phyloP scores from a whole-genome alignment of 2,797 vertebrate species.

The Siniperca undulata region DNA sequence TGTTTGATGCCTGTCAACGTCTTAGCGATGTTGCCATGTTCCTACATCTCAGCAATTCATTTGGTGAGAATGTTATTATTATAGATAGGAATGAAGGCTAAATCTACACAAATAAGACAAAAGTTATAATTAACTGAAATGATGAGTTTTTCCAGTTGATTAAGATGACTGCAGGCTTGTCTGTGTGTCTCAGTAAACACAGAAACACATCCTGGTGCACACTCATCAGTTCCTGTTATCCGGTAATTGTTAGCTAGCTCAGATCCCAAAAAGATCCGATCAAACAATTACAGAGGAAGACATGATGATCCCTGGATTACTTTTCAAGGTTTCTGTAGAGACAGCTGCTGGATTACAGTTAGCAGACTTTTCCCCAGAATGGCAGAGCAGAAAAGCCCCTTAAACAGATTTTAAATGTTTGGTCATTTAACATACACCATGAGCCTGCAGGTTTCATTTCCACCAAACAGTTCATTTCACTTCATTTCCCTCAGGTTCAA shows the following conservation, averaged over 20 bases:
- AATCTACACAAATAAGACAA: not conserved
- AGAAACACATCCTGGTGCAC: slow-evolving; percentile 42
- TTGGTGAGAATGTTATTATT: not conserved
- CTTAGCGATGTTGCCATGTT: not conserved
- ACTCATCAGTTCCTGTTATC: slow-evolving; percentile 47
- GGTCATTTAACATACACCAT: not conserved
- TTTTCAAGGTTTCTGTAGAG: slow-evolving; percentile 31
- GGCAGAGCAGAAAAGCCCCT: not conserved
- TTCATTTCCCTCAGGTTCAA: not conserved
- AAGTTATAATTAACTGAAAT: not conserved
- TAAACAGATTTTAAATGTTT: not conserved
- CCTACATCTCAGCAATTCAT: not conserved
- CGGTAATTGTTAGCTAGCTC: slow-evolving; percentile 36
- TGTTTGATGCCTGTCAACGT: not conserved
- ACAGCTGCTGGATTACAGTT: slow-evolving; percentile 49
- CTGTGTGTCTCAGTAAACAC: slow-evolving; percentile 15
- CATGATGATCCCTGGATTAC: slow-evolving; percentile 59
- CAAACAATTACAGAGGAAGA: slow-evolving; percentile 63
- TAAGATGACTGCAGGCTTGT: slow-evolving; percentile 19
- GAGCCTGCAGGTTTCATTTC: not conserved
- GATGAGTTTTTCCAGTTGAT: slow-evolving; percentile 17
- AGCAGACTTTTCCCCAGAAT: slow-evolving; percentile 18
- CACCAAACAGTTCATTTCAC: not conserved
- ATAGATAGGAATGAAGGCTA: slow-evolving; percentile 3
- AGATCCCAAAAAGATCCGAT: slow-evolving; percentile 53